Conservation (phyloP, 2,113 vertebrate species). For the Rattus rattus region DNA sequence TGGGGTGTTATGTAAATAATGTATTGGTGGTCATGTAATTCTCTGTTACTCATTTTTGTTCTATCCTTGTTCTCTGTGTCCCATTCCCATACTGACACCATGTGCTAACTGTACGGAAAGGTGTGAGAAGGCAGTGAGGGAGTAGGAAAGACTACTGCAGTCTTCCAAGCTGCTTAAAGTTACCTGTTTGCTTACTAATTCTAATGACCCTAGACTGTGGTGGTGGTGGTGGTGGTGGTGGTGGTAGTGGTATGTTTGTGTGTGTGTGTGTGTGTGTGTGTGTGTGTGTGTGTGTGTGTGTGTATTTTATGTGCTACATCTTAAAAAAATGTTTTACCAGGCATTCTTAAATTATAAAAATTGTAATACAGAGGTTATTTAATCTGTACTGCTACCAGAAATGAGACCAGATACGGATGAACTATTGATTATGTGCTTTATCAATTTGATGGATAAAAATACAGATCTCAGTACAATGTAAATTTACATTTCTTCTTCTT, state of each 20-base stretch:
- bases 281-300: background rate
- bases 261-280: too few relatives aligned
- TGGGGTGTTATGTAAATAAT: constrained; percentile 9
- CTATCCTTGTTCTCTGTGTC: constrained; percentile 17
- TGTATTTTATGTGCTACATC: background rate
- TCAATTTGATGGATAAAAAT: constrained; percentile 37
- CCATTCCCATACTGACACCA: background rate
- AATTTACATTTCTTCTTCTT: background rate
- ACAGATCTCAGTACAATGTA: constrained; percentile 43
- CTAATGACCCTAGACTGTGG: background rate
- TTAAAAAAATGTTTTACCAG: constrained; percentile 26
- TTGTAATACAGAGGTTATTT: constrained; percentile 30
- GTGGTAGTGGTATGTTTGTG: background rate
- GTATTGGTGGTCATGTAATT: background rate
- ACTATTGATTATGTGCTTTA: constrained; percentile 32
- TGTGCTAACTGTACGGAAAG: background rate
- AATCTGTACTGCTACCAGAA: constrained; percentile 60
- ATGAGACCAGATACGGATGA: background rate
- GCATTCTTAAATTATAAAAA: constrained; percentile 35
- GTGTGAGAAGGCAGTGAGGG: background rate
- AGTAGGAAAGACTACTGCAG: background rate
- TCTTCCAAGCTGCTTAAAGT: constrained; percentile 39
- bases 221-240: too few relatives aligned
- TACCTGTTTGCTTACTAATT: background rate
- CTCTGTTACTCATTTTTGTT: constrained; percentile 45